Base-by-base conservation (phyloP, 1,140 invertebrate genomes). In the Drosophila nebulosa region DNA sequence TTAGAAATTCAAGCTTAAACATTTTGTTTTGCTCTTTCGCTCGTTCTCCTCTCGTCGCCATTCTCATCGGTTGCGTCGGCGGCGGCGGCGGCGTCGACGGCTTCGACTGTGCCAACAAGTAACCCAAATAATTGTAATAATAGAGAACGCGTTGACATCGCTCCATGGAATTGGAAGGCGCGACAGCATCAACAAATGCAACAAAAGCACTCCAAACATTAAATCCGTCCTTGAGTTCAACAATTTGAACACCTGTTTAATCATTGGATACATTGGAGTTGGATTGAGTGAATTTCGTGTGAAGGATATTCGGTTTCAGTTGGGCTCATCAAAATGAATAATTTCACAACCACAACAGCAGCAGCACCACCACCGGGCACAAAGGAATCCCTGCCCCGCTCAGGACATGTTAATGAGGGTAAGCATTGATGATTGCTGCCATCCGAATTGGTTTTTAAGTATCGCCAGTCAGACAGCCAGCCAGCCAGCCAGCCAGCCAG, bases 351-450 rank as follows among this genome's bases (percentile, higher is more conserved):
- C 68, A 85, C 89, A 74, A 84, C 83, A 57, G 84, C 83, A 53
- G 66, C 83, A 26, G 72, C 76, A 74, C 74, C 71, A 61, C 71
- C 71, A 35, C 55, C 68, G 12, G 64, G 72, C 35, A 84, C 81
- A 70, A 88, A 86, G 75, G 89, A 90, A 80, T 59, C 85, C 55
- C 71, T 90, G 73, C 89, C 89, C 56, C 78, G 90, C 84, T 84
- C 71, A 65, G 89, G 89, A 70, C 89, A 90, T 78, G 89, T 90
- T 80, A 90, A 78, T 81, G 89, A 90, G 78, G 89, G 89, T 90
- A 78, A 90, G 89, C 57, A 52, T 27, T 66, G 59, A 59, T 61
- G 30, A 62, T 42, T 16, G 58, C 39, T 22, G 14, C 24, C 42
- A 42, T 9, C 21, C 18, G 18, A 62, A 71, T 26, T 26, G 50